phyloP scores from a whole-genome alignment of 2,797 vertebrate genomes.

The Tinamus major region DNA sequence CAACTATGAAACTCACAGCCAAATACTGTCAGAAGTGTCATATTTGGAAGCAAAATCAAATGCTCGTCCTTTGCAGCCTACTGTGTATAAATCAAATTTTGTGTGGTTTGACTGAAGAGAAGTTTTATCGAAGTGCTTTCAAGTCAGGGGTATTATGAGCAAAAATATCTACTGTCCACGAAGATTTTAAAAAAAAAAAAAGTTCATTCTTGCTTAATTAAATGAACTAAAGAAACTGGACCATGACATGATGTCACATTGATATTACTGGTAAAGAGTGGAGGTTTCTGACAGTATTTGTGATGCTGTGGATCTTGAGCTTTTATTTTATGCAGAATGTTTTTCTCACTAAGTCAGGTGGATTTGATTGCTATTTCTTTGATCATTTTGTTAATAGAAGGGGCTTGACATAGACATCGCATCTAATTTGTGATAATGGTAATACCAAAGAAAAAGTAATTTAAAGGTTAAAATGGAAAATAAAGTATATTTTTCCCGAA shows the following conservation, averaged over 20 bases:
- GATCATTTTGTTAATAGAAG: background rate
- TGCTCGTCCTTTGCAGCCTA: background rate
- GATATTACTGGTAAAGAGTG: background rate
- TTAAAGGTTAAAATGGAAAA: conserved; percentile 13
- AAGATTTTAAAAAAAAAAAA: background rate
- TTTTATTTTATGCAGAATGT: background rate
- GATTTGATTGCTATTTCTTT: background rate
- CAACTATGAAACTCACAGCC: background rate
- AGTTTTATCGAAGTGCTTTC: background rate
- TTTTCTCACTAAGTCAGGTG: background rate
- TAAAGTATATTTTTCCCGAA: background rate
- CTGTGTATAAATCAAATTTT: background rate
- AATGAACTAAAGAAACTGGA: background rate
- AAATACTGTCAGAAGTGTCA: background rate
- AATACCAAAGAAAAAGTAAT: background rate
- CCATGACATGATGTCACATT: background rate
- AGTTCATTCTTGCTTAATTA: background rate
- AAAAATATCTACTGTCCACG: background rate
- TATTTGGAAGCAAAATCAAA: background rate
- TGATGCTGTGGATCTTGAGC: background rate
- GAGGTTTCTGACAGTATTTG: background rate
- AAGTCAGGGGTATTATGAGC: background rate
- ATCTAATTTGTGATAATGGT: background rate
- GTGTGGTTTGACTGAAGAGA: background rate
- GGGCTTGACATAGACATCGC: background rate